Percentiles rank a stretch among this genome's conserved stretches.
phyloP scores from a whole-genome alignment of 2,797 vertebrate genomes.

The Streptopelia turtur region DNA sequence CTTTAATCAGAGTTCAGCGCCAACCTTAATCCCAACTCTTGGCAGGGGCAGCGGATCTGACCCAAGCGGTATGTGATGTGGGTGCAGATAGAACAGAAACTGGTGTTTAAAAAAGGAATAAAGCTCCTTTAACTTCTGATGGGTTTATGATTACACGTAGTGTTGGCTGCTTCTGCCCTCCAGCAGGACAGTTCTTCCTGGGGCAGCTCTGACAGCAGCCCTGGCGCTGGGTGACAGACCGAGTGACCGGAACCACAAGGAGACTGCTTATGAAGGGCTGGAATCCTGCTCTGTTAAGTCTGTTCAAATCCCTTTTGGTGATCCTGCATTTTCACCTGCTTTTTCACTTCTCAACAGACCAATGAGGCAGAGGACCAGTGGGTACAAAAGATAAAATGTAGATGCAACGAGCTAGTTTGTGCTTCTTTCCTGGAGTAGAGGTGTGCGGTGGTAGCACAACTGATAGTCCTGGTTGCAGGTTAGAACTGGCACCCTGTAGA shows the following conservation, averaged over 20 bases:
- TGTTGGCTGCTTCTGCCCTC: not conserved
- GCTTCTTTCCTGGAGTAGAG: not conserved
- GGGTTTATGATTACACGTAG: not conserved
- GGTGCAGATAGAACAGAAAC: not conserved
- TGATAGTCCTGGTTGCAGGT: not conserved
- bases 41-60: not conserved
- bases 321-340: not conserved
- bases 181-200: not conserved
- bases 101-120: not conserved
- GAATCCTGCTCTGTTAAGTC: not conserved
- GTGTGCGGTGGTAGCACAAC: not conserved
- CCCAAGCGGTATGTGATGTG: not conserved
- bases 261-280: not conserved
- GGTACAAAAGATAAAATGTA: not conserved
- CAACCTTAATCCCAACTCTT: not conserved
- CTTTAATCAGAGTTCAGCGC: not conserved
- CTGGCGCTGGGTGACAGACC: not conserved
- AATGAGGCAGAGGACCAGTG: not conserved
- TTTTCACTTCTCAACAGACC: not conserved
- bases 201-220: not conserved
- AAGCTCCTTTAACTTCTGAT: not conserved
- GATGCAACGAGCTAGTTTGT: not conserved
- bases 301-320: not conserved
- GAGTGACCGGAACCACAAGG: not conserved
- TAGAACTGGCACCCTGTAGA: not conserved